Evolutionary conservation across 1,140 invertebrate species (phyloP).

Genomic region (Lethocerus indicus): DNA sequence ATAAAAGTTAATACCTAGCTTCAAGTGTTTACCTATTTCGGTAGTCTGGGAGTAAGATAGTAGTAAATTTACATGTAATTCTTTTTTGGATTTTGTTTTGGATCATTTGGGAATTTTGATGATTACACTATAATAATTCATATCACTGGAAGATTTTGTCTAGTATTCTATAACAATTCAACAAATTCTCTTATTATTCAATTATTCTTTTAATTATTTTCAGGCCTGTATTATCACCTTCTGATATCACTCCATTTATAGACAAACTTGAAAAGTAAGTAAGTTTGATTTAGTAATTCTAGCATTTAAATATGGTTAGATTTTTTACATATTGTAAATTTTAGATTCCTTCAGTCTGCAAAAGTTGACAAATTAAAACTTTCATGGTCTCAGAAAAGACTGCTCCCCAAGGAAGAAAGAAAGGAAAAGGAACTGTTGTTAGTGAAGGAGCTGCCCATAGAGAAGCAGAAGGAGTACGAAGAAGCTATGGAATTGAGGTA

Average conservation of each 20-base stretch:
- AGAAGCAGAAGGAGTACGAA: background rate
- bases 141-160: no score
- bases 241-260: background rate
- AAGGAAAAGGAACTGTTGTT: background rate
- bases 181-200: no score
- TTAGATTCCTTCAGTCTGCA: background rate
- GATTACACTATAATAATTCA: no score
- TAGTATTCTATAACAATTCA: no score
- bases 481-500: slow-evolving; percentile 2
- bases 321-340: background rate
- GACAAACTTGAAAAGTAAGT: background rate
- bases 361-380: background rate
- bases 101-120: no score
- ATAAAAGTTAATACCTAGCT: no score
- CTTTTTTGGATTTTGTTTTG: no score
- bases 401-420: slow-evolving; percentile 2
- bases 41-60: no score
- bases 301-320: background rate
- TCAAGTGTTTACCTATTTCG: no score
- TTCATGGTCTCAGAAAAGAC: background rate
- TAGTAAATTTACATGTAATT: no score
- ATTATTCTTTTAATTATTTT: background rate
- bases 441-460: background rate
- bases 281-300: background rate
- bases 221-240: background rate